Conservation (phyloP, 2,797 vertebrate genomes). For the Sylvia borin region DNA sequence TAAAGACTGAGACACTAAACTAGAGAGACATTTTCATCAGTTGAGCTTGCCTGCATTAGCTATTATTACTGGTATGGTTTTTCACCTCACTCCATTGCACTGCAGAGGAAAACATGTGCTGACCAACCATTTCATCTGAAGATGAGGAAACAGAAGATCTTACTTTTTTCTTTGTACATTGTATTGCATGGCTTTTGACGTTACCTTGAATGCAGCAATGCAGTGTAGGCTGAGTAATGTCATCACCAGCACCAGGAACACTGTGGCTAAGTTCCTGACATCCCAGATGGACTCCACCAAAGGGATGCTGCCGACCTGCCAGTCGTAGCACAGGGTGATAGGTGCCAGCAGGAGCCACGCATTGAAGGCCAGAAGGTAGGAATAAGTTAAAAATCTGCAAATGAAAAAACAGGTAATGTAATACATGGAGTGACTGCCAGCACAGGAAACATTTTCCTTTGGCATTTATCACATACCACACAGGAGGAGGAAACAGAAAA, state of each 20-base stretch:
- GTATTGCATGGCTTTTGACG: neutral
- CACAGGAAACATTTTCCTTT: neutral
- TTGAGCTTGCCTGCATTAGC: neutral
- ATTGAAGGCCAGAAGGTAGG: conserved; percentile 94
- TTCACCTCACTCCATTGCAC: neutral
- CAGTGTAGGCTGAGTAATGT: conserved; percentile 82
- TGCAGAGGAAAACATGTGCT: neutral
- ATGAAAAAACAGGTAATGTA: conserved; percentile 8
- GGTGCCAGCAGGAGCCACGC: conserved; percentile 92
- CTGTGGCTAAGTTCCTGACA: conserved; percentile 82
- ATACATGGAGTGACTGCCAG: neutral
- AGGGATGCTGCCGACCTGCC: conserved; percentile 97
- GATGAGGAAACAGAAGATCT: neutral
- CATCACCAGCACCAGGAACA: conserved; percentile 82
- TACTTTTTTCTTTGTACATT: neutral
- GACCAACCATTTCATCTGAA: neutral
- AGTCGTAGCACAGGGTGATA: conserved; percentile 91
- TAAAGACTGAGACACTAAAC: neutral
- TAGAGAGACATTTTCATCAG: neutral
- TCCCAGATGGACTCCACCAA: conserved; percentile 90
- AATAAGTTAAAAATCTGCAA: conserved; percentile 90
- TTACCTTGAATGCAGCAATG: conserved; percentile 86
- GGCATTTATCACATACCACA: neutral
- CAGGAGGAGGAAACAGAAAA: neutral
- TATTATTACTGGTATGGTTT: neutral